Percentiles rank a stretch among this genome's conserved stretches.
These are phyloP conservation scores for Glaucomys volans DNA, from an alignment of 2,113 vertebrate species.

Conservation along the genomic window DNA sequence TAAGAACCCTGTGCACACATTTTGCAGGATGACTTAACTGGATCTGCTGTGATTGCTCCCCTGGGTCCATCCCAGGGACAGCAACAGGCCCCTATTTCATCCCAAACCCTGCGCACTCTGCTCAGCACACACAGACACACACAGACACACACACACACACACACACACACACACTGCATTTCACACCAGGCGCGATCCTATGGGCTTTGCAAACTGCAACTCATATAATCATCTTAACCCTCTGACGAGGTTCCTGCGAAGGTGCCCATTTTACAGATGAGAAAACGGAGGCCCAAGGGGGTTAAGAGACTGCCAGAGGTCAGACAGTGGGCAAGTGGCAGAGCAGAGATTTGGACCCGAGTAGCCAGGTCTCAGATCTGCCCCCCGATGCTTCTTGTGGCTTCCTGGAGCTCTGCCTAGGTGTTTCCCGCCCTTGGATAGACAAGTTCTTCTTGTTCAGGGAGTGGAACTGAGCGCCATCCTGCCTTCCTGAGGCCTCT, in stretches of 20 bases:
- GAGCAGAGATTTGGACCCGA: not conserved
- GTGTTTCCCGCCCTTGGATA: not conserved
- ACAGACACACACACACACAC: too few species aligned
- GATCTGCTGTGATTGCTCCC: not conserved
- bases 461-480: not conserved
- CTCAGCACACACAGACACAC: not conserved
- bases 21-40: too few species aligned
- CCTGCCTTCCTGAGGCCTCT: not conserved
- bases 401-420: not conserved
- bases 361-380: not conserved
- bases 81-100: too few species aligned
- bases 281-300: not conserved
- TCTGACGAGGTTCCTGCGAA: not conserved
- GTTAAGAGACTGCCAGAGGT: not conserved
- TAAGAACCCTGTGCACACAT: accelerated
- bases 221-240: not conserved
- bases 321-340: too few species aligned
- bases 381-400: accelerated
- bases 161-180: too few species aligned
- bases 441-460: not conserved
- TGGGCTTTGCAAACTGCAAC: not conserved
- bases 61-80: too few species aligned
- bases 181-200: not conserved
- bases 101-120: not conserved
- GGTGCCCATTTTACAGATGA: not conserved